These are phyloP conservation scores for Cryptoprocta ferox DNA, from an alignment of 2,797 vertebrate species.

Conservation along the genomic window DNA sequence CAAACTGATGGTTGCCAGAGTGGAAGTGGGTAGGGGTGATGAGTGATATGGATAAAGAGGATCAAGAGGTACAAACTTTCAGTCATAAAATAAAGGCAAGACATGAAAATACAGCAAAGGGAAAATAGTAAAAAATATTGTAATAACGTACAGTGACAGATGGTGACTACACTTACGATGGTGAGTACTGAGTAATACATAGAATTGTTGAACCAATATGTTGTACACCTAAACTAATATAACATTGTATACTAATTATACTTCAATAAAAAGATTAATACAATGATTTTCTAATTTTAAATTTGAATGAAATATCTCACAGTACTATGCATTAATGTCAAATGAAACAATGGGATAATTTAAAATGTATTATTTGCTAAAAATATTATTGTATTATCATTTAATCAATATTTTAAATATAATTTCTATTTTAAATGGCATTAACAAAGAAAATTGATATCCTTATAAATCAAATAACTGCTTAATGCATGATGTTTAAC, in stretches of 20 bases:
- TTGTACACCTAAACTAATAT: background rate
- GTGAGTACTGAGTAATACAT: background rate
- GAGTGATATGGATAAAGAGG: background rate
- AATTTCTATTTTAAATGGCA: background rate
- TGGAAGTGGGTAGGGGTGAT: background rate
- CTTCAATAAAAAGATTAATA: background rate
- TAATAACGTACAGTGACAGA: background rate
- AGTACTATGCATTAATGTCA: background rate
- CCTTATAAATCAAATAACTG: background rate
- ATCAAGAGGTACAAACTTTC: background rate
- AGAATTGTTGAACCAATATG: background rate
- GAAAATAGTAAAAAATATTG: background rate
- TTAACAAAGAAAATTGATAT: background rate
- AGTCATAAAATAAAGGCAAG: background rate
- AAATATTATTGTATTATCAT: background rate
- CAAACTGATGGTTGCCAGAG: background rate
- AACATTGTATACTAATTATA: background rate
- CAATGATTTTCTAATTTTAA: background rate
- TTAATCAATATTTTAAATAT: background rate
- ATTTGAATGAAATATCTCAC: background rate
- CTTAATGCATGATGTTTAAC: background rate
- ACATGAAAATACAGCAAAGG: background rate
- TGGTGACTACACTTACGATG: background rate
- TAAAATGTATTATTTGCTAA: background rate
- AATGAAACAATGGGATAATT: background rate